phyloP scores from a whole-genome alignment of 1,140 invertebrate species.

The Diprion similis region DNA sequence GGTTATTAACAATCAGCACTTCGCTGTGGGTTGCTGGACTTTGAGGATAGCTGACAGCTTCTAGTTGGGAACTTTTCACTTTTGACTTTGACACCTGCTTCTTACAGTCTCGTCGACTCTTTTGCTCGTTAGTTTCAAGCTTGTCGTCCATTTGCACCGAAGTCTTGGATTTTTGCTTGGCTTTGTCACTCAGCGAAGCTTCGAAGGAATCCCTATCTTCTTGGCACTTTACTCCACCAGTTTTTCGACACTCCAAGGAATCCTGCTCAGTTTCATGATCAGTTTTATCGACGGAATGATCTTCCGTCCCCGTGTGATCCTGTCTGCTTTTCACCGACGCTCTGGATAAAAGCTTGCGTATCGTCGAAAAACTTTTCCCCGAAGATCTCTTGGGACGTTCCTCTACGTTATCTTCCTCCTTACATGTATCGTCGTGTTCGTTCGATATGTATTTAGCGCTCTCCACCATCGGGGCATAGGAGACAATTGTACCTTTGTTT shows the following conservation, averaged over 20 bases:
- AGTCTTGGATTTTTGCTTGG: no score
- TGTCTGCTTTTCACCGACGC: not conserved
- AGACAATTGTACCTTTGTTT: not conserved
- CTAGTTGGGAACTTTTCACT: no score
- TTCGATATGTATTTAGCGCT: not conserved
- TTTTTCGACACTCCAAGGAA: not conserved
- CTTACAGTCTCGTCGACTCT: no score
- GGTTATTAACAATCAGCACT: no score
- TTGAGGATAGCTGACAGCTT: no score
- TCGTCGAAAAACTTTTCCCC: not conserved
- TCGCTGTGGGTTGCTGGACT: no score
- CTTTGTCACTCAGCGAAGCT: no score
- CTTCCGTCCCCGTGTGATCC: not conserved
- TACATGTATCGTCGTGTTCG: no score
- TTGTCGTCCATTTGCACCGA: no score
- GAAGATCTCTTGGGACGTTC: not conserved
- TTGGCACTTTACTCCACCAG: not conserved
- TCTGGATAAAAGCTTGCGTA: not conserved
- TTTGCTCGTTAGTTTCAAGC: no score
- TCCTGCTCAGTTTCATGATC: not conserved
- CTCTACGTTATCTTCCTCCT: not conserved
- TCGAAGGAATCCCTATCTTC: no score
- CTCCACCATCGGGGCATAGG: not conserved
- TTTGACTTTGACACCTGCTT: no score
- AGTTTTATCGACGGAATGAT: not conserved